Evolutionary conservation across 2,888 invertebrate species (phyloP).

Genomic region (Phrixothrix hirtus): DNA sequence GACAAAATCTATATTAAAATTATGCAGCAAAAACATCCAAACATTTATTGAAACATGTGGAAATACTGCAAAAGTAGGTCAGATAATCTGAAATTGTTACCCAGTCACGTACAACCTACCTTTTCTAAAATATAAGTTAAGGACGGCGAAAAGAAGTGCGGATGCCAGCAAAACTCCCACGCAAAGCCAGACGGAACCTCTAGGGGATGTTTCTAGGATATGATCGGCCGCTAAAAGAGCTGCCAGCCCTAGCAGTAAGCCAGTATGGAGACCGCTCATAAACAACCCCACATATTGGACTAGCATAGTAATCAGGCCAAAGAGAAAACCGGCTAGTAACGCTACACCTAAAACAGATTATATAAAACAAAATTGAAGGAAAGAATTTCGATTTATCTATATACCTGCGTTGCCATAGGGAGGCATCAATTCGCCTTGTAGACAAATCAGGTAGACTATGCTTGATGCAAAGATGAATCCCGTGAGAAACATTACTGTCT

Average conservation of each 20-base stretch:
- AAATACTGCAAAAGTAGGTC: neutral
- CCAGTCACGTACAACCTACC: conserved; percentile 57
- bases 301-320: conserved; percentile 79
- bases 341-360: conserved; percentile 63
- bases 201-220: conserved; percentile 61
- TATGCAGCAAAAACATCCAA: too few relatives aligned
- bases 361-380: neutral
- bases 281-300: conserved; percentile 82
- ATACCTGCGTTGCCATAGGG: conserved; percentile 74
- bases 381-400: conserved; percentile 36
- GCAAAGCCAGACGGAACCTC: conserved; percentile 67
- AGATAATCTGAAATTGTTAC: neutral
- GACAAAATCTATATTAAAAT: neutral
- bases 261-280: conserved; percentile 79
- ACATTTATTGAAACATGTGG: neutral
- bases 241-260: conserved; percentile 65
- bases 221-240: conserved; percentile 65
- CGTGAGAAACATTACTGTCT: conserved; percentile 85
- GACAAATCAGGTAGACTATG: conserved; percentile 78
- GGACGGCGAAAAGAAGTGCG: conserved; percentile 70
- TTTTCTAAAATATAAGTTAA: conserved; percentile 77
- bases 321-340: conserved; percentile 72
- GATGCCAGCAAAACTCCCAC: conserved; percentile 69
- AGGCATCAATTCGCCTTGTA: conserved; percentile 78
- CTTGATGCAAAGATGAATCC: conserved; percentile 84